These are phyloP conservation scores for Numenius arquata DNA, from an alignment of 2,113 vertebrate genomes.

Conservation along the genomic window DNA sequence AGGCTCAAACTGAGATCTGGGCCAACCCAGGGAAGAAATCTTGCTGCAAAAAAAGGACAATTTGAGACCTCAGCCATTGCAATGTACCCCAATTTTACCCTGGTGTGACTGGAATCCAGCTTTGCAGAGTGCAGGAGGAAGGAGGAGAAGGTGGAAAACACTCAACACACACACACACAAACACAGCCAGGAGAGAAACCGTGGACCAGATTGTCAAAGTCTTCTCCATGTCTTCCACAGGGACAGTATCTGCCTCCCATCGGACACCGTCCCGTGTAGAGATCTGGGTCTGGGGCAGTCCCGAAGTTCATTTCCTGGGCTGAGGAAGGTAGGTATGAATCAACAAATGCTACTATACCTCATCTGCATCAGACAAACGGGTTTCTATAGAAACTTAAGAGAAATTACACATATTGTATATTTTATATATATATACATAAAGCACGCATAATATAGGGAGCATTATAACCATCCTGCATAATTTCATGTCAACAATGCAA, in stretches of 20 bases:
- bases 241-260: neutral
- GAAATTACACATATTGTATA: neutral
- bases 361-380: neutral
- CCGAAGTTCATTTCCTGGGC: neutral
- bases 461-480: neutral
- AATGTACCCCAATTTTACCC: neutral
- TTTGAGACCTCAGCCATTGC: neutral
- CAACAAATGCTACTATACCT: neutral
- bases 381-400: neutral
- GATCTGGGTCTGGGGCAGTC: neutral
- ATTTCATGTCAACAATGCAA: neutral
- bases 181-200: neutral
- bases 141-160: neutral
- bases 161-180: accelerated
- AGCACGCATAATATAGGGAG: neutral
- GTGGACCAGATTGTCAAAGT: neutral
- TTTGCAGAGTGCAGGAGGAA: neutral
- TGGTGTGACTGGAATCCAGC: neutral
- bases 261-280: neutral
- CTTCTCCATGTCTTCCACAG: neutral
- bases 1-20: neutral
- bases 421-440: neutral
- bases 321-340: neutral
- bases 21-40: neutral
- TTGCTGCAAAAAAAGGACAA: neutral